Percentiles rank a stretch among this genome's conserved stretches.
phyloP scores from a whole-genome alignment of 2,888 invertebrate genomes.

The Muscina levida region DNA sequence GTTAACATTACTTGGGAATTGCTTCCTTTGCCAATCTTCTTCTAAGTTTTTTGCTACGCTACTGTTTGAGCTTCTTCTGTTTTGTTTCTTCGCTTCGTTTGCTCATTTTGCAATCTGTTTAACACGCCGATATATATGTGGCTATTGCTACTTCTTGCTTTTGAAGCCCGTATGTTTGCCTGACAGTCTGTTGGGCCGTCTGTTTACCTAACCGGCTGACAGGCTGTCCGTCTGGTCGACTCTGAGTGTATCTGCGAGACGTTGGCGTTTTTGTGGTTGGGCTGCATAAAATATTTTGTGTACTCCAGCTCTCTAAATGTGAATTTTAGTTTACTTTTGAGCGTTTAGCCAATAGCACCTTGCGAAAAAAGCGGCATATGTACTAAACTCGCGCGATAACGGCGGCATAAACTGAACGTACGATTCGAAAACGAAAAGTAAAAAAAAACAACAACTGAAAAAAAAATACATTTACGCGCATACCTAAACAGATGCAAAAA shows the following conservation, averaged over 20 bases:
- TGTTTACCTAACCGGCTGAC: constrained; percentile 13
- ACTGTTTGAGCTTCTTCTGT: constrained; percentile 52
- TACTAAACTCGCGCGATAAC: constrained; percentile 13
- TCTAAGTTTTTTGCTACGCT: constrained; percentile 21
- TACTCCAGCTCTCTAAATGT: constrained; percentile 46
- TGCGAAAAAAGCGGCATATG: constrained; percentile 27
- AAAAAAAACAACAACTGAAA: constrained; percentile 3
- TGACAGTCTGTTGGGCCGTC: background rate
- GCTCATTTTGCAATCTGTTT: constrained; percentile 42
- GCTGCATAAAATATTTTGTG: constrained; percentile 53
- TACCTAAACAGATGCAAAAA: background rate
- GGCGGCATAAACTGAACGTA: constrained; percentile 14
- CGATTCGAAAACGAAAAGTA: constrained; percentile 18
- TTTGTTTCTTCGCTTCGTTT: background rate
- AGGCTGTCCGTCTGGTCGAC: background rate
- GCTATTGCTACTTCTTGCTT: constrained; percentile 17
- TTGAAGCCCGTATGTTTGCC: background rate
- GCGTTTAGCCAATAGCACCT: constrained; percentile 57
- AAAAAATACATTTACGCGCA: constrained; percentile 1
- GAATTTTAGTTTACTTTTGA: constrained; percentile 57
- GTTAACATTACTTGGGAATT: too few relatives aligned
- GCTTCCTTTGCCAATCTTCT: too few relatives aligned
- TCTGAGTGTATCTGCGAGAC: constrained; percentile 1
- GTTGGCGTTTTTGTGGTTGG: background rate
- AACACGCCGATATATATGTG: constrained; percentile 50